phyloP scores from a whole-genome alignment of 2,888 invertebrate species.

The Tanytarsus gracilentus region DNA sequence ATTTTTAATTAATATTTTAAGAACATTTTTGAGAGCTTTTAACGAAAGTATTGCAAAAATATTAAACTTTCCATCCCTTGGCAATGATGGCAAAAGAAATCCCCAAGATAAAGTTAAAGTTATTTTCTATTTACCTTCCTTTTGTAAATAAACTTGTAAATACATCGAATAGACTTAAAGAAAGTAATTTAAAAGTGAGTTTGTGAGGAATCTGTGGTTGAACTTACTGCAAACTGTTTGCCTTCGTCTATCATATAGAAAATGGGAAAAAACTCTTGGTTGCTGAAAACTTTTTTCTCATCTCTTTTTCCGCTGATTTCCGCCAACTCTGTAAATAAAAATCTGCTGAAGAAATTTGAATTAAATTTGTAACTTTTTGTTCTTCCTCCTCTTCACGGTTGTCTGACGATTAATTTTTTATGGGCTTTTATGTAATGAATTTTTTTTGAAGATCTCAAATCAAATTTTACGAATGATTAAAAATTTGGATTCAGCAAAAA shows the following conservation, averaged over 20 bases:
- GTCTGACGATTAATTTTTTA: no score
- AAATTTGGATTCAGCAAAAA: no score
- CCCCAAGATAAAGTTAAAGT: slow-evolving; percentile 1
- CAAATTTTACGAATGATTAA: no score
- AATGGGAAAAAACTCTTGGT: no score
- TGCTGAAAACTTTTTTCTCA: not conserved
- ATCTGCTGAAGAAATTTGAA: not conserved
- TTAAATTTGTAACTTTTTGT: slow-evolving; percentile 7
- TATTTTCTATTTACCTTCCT: not conserved
- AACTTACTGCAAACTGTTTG: not conserved
- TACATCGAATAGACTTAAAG: slow-evolving; percentile 16
- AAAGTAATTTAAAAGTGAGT: slow-evolving; percentile 24
- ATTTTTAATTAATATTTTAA: no score
- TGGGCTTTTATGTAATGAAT: no score
- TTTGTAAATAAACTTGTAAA: slow-evolving; percentile 27
- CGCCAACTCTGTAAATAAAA: not conserved
- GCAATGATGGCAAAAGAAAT: slow-evolving; percentile 3
- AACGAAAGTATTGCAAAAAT: no score
- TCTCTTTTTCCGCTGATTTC: not conserved
- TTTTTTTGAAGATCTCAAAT: no score
- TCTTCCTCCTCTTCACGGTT: not conserved
- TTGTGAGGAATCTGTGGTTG: not conserved
- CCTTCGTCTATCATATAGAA: no score
- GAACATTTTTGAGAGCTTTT: no score
- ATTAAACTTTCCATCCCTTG: no score